Conservation (phyloP, 2,113 vertebrate genomes). For the Marmota monax region DNA sequence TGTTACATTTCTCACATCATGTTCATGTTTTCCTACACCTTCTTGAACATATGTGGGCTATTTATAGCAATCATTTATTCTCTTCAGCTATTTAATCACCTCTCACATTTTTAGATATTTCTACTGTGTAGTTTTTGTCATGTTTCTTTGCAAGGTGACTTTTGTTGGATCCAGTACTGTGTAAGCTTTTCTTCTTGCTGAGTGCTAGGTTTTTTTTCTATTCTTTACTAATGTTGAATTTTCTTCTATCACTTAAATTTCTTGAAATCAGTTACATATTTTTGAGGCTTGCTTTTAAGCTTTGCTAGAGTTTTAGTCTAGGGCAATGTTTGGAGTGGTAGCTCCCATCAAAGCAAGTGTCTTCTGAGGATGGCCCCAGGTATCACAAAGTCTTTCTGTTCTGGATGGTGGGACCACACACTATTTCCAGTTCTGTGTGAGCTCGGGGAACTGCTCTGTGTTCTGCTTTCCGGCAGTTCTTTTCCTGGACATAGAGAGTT, state of each 20-base stretch:
- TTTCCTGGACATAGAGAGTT: background rate
- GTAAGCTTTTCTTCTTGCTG: background rate
- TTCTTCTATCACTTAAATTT: background rate
- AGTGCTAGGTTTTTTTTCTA: background rate
- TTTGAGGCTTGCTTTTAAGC: background rate
- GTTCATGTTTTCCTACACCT: background rate
- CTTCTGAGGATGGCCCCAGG: background rate
- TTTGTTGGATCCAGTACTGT: background rate
- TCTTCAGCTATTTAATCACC: background rate
- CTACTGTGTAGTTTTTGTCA: background rate
- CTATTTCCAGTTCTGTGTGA: background rate
- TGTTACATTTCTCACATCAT: background rate
- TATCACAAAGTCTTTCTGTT: background rate
- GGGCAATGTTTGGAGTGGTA: background rate
- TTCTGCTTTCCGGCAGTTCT: background rate
- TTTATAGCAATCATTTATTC: background rate
- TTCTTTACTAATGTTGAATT: background rate
- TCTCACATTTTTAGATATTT: background rate
- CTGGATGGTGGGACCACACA: background rate
- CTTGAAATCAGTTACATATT: background rate
- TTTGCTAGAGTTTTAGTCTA: background rate
- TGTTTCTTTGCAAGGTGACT: background rate
- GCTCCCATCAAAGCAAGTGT: background rate
- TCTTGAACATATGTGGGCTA: background rate
- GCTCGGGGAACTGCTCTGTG: background rate